Percentiles rank a stretch among this genome's conserved stretches.
Conservation (phyloP, 2,888 invertebrate species). For the Brachyopa scutellaris region DNA sequence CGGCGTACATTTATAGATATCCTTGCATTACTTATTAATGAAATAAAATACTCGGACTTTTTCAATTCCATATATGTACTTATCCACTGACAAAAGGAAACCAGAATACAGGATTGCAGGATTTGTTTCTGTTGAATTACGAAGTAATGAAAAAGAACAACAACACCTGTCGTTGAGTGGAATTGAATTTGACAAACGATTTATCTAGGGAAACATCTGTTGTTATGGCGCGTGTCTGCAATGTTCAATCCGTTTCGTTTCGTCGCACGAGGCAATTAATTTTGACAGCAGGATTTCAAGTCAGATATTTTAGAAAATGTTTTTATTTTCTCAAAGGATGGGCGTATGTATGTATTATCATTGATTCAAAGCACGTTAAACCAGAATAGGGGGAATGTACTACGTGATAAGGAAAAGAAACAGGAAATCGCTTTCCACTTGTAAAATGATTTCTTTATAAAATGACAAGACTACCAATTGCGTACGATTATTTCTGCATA, state of each 20-base stretch:
- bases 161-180: neutral
- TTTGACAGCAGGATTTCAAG: constrained; percentile 53
- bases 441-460: no score
- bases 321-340: neutral
- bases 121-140: no score
- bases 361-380: constrained; percentile 21
- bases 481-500: no score
- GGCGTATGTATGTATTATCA: no score
- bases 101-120: no score
- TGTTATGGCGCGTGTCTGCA: constrained; percentile 35
- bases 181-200: constrained; percentile 36
- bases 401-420: no score
- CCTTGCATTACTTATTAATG: constrained; percentile 59
- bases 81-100: neutral
- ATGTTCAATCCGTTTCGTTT: constrained; percentile 50
- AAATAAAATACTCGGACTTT: no score
- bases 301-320: constrained; percentile 53
- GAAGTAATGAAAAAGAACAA: neutral
- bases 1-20: neutral
- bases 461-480: no score
- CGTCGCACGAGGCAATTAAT: constrained; percentile 62
- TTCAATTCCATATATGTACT: no score
- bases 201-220: constrained; percentile 49
- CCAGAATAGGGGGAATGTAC: neutral
- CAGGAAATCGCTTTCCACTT: no score